Evolutionary conservation across 2,888 invertebrate species (phyloP), one percentile per base, ranked within the genome.

Genomic region (Drosophila anomalata): DNA sequence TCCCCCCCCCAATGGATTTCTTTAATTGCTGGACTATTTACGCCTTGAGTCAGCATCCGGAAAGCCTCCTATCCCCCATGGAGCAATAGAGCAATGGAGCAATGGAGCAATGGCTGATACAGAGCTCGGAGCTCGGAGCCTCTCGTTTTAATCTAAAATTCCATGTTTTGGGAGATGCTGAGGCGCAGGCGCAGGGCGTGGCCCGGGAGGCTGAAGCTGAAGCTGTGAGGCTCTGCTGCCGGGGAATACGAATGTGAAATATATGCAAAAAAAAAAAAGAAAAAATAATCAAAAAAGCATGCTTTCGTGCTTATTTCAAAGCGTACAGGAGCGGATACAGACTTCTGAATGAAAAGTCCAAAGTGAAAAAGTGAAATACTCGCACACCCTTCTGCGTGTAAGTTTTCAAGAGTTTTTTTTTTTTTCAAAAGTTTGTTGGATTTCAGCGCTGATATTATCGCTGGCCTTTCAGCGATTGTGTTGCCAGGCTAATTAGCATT

Each of bases 111-210:
- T 44, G 11, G 11, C 44, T 12, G 33, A 31, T 24, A 11, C 14
- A 7, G n/a, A 12, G 7, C 20, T n/a, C 2, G 17, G 29, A 46
- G 11, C 3, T 20, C 54, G 31, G 20, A 17, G 44, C 47, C 17
- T 24, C 22, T 36, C 17, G 12, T 24, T 48, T 12, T 36, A 56
- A 56, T 56, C 48, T 24, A 56, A 36, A 56, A 36, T 56, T 48
- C 36, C 47, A 47, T 56, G 22, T 22, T 22, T 22, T 17, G 17
- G 22, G 22, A 22, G 22, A 2, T 22, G 22, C 22, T 24, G 22
- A 24, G 22, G 22, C 22, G 22, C 22, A 24, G 22, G 22, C 22
- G 22, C 22, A 24, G 22, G 22, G 22, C 22, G 22, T 29, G 29
- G 29, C 29, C 31, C 31, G 31, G 3, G 31, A 31, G 55, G 55